Percentiles rank a stretch among this genome's conserved stretches.
These are phyloP conservation scores for Lota lota DNA, from an alignment of 2,113 vertebrate species.

Conservation along the genomic window DNA sequence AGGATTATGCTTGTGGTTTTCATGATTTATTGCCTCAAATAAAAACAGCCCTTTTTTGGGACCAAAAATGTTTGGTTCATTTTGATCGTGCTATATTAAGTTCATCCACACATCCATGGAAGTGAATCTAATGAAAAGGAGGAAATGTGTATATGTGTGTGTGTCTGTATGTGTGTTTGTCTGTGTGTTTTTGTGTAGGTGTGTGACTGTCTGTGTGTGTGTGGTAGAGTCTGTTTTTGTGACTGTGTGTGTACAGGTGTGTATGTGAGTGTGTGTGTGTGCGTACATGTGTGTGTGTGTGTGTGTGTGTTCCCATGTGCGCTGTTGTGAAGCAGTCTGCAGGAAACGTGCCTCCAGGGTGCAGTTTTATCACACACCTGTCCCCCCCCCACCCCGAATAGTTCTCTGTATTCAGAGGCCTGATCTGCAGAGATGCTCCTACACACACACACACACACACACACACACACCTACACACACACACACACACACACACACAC, in stretches of 20 bases:
- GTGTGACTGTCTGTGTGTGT: neutral
- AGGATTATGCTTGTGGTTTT: too few species aligned
- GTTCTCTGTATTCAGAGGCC: conserved; percentile 48
- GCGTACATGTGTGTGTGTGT: too few species aligned
- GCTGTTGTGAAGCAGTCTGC: conserved; percentile 23
- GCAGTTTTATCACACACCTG: conserved; percentile 55
- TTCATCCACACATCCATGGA: too few species aligned
- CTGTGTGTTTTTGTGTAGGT: conserved; percentile 4
- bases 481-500: conserved; percentile 43
- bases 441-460: conserved; percentile 52
- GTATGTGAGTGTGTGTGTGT: neutral
- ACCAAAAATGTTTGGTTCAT: too few species aligned
- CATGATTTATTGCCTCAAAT: too few species aligned
- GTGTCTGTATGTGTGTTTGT: neutral
- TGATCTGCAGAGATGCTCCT: conserved; percentile 56
- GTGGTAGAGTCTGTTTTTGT: neutral
- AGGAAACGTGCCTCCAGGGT: conserved; percentile 44
- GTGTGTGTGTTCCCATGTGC: too few species aligned
- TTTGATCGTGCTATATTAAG: too few species aligned
- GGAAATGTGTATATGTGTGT: neutral
- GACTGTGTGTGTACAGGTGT: neutral
- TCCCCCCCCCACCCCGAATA: conserved; percentile 41
- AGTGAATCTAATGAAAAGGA: too few species aligned
- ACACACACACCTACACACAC: conserved; percentile 41
- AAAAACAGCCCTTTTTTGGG: too few species aligned